Evolutionary conservation across 2,797 vertebrate genomes (phyloP).

Genomic region (Epinephelus awoara): DNA sequence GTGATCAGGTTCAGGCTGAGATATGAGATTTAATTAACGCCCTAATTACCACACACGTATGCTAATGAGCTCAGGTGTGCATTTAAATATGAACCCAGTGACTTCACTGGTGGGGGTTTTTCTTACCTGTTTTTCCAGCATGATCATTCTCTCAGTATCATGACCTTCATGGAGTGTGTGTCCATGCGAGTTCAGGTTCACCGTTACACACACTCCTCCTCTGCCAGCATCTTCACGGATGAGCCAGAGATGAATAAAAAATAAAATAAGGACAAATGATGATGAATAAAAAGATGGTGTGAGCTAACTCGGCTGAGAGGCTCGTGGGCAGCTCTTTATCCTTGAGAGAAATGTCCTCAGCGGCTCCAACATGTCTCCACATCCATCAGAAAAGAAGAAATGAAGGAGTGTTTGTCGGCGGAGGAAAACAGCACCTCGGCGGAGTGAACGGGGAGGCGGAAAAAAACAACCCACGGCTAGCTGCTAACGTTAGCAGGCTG

Average conservation of each 20-base stretch:
- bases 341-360: conserved; percentile 53
- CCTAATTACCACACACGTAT: conserved; percentile 21
- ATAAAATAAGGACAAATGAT: background rate
- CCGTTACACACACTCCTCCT: conserved; percentile 46
- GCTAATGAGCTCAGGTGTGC: conserved; percentile 64
- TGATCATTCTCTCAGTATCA: conserved; percentile 85
- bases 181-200: conserved; percentile 64
- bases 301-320: conserved; percentile 40
- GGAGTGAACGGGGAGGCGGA: background rate
- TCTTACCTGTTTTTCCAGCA: conserved; percentile 86
- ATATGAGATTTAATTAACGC: background rate
- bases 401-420: conserved; percentile 6
- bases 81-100: conserved; percentile 14
- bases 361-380: conserved; percentile 55
- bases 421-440: conserved; percentile 22
- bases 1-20: background rate
- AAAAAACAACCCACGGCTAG: conserved; percentile 25
- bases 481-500: conserved; percentile 61
- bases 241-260: background rate
- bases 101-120: background rate
- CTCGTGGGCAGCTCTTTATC: conserved; percentile 44
- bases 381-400: conserved; percentile 10
- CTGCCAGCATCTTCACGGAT: conserved; percentile 64
- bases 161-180: conserved; percentile 78
- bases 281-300: background rate